A percentile compares a stretch with the other conserved stretches of the same genome.
Evolutionary conservation across 2,113 vertebrate species (phyloP).

Genomic region (Heterotis niloticus): DNA sequence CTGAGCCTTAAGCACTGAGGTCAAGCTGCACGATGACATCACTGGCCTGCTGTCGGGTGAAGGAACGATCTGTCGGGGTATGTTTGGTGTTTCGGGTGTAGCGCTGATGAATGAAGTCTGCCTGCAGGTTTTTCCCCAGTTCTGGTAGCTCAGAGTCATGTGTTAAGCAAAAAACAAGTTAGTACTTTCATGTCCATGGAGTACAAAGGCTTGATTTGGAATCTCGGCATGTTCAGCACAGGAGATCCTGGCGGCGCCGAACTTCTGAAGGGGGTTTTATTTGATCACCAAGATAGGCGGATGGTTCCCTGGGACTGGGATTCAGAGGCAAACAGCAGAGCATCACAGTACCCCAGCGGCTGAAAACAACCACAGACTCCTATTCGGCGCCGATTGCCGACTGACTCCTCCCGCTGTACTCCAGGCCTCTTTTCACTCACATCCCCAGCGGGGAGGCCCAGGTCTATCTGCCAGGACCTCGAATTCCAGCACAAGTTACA

Average conservation of each 20-base stretch:
- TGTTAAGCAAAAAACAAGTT: no score
- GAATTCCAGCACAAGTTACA: constrained; percentile 51
- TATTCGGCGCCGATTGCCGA: no score
- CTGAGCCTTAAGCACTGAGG: background rate
- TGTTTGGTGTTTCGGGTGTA: constrained; percentile 39
- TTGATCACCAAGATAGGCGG: no score
- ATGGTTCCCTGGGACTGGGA: no score
- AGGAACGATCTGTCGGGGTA: constrained; percentile 22
- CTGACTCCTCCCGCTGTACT: background rate
- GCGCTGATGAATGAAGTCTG: background rate
- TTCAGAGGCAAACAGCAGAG: no score
- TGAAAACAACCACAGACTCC: constrained; percentile 15
- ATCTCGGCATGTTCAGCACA: no score
- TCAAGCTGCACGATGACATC: constrained; percentile 32
- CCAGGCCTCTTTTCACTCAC: constrained; percentile 23
- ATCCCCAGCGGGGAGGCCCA: background rate
- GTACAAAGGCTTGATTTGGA: no score
- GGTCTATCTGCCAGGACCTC: no score
- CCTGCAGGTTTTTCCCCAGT: background rate
- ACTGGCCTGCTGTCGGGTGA: constrained; percentile 27
- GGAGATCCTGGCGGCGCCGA: no score
- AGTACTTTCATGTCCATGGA: no score
- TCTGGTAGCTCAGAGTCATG: no score
- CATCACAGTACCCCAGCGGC: constrained; percentile 21
- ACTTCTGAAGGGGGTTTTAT: background rate